These are phyloP conservation scores for Gallinago stenura DNA, from an alignment of 2,797 vertebrate genomes.

Conservation along the genomic window DNA sequence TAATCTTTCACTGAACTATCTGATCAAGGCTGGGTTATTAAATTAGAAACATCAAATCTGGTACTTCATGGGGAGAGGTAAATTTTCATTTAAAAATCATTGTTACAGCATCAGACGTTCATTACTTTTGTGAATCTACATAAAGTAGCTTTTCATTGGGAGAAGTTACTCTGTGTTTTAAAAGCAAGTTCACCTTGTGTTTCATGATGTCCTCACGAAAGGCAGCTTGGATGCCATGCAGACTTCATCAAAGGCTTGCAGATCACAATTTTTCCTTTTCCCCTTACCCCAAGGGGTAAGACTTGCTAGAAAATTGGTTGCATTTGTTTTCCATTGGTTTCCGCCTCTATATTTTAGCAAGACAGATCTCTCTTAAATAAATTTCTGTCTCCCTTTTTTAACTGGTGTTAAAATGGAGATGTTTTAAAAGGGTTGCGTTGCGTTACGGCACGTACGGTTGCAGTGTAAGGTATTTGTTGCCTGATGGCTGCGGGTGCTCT, in stretches of 20 bases:
- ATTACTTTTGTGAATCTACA: neutral
- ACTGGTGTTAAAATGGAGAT: neutral
- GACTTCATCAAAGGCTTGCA: neutral
- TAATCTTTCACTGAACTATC: neutral
- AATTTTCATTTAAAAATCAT: neutral
- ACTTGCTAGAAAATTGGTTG: neutral
- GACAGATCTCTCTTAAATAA: neutral
- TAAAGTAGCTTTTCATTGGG: neutral
- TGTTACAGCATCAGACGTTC: neutral
- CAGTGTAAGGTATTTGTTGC: neutral
- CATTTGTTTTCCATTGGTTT: neutral
- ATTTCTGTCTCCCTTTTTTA: neutral
- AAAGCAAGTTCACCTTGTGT: neutral
- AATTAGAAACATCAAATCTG: neutral
- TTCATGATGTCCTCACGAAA: neutral
- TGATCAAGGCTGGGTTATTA: neutral
- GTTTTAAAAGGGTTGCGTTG: neutral
- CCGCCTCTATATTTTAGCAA: neutral
- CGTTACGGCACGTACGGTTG: neutral
- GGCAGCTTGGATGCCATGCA: neutral
- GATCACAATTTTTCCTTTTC: neutral
- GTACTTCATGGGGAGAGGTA: neutral
- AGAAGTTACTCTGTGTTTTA: neutral
- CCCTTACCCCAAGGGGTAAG: neutral
- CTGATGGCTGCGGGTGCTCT: conserved; percentile 6